A percentile compares a stretch with the other conserved stretches of the same genome.
Evolutionary conservation across 2,888 invertebrate genomes (phyloP).

Genomic region (Plutella xylostella): DNA sequence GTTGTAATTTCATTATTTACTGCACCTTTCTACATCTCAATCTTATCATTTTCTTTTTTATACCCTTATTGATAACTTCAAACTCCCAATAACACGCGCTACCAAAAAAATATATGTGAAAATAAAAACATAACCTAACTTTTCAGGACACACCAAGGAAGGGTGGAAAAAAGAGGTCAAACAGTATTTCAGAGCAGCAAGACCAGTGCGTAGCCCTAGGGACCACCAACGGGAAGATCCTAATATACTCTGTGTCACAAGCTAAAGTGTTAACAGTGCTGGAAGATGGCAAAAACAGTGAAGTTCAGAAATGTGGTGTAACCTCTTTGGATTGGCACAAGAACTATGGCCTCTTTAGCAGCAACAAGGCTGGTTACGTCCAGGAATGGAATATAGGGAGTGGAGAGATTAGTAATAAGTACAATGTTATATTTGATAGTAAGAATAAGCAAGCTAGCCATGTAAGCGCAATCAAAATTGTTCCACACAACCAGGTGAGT

Average conservation of each 20-base stretch:
- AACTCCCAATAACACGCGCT: conserved; percentile 3
- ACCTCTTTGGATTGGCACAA: conserved; percentile 70
- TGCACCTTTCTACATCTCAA: too few species aligned
- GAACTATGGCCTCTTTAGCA: conserved; percentile 63
- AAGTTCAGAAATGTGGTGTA: conserved; percentile 38
- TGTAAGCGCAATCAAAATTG: conserved; percentile 71
- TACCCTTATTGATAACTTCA: background rate
- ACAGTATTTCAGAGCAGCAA: conserved; percentile 32
- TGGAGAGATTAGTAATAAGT: conserved; percentile 58
- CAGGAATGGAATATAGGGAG: conserved; percentile 66
- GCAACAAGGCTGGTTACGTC: conserved; percentile 63
- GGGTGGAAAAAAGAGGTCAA: conserved; percentile 28
- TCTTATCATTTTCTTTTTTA: conserved; percentile 12
- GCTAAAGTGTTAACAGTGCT: conserved; percentile 73
- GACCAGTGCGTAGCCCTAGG: conserved; percentile 76
- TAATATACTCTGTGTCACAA: conserved; percentile 77
- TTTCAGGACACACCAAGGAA: conserved; percentile 23
- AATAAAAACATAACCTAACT: conserved; percentile 27
- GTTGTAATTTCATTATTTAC: too few species aligned
- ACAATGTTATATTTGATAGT: conserved; percentile 71
- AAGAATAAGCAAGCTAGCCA: conserved; percentile 68
- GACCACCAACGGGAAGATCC: conserved; percentile 76
- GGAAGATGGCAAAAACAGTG: conserved; percentile 52
- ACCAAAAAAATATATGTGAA: conserved; percentile 3
- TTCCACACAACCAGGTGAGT: conserved; percentile 63